phyloP scores from a whole-genome alignment of 2,797 vertebrate genomes.

The Esox masquinongy region DNA sequence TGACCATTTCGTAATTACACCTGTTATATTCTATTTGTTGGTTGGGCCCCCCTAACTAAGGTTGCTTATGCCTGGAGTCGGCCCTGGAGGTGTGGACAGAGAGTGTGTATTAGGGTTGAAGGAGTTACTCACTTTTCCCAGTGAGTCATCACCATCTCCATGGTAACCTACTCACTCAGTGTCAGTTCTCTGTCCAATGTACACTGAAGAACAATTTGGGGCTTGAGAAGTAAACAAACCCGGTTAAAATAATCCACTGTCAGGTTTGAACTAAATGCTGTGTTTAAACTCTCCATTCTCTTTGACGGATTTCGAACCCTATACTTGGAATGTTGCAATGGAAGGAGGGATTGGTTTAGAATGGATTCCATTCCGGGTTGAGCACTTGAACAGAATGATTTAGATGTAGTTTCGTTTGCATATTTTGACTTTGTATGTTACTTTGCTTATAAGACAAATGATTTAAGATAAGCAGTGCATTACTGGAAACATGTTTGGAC shows the following conservation, averaged over 20 bases:
- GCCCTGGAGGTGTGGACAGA: neutral
- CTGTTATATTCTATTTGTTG: no score
- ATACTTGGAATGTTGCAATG: slow-evolving; percentile 18
- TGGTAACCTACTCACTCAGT: slow-evolving; percentile 39
- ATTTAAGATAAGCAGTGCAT: slow-evolving; percentile 10
- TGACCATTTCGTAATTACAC: no score
- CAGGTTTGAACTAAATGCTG: slow-evolving; percentile 16
- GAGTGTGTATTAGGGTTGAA: neutral
- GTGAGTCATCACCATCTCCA: slow-evolving; percentile 11
- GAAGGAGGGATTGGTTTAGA: slow-evolving; percentile 12
- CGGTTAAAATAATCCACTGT: slow-evolving; percentile 50
- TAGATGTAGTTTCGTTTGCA: slow-evolving; percentile 24
- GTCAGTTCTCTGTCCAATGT: slow-evolving; percentile 23
- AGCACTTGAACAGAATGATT: slow-evolving; percentile 10
- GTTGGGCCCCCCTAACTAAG: no score
- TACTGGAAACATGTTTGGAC: neutral
- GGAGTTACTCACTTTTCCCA: neutral
- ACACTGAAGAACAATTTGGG: slow-evolving; percentile 36
- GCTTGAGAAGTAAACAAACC: slow-evolving; percentile 56
- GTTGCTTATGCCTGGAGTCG: no score
- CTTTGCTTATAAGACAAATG: slow-evolving; percentile 32
- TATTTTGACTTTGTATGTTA: slow-evolving; percentile 38
- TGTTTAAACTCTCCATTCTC: slow-evolving; percentile 31
- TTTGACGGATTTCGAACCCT: slow-evolving; percentile 19
- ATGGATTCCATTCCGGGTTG: neutral